phyloP scores from a whole-genome alignment of 2,888 invertebrate genomes.

The Macaria notata region DNA sequence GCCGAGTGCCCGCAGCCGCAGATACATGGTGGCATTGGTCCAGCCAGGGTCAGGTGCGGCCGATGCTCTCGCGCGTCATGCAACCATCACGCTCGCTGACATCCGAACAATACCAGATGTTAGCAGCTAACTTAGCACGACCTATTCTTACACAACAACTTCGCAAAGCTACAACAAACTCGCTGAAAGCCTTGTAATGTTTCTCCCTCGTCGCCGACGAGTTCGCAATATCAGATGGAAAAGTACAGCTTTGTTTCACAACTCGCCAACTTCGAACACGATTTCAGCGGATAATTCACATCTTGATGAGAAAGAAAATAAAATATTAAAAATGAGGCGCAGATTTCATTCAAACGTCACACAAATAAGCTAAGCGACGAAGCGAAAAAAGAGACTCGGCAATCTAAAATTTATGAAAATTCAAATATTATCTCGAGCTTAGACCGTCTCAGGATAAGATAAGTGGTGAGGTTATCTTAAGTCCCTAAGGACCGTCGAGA shows the following conservation, averaged over 20 bases:
- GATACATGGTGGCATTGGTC: conserved; percentile 77
- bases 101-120: conserved; percentile 7
- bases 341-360: conserved; percentile 3
- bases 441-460: conserved; percentile 64
- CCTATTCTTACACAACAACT: conserved; percentile 8
- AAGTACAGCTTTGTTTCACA: conserved; percentile 5
- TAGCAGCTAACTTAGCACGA: not conserved
- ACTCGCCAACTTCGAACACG: conserved; percentile 6
- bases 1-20: conserved; percentile 60
- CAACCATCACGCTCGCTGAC: conserved; percentile 41
- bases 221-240: conserved; percentile 6
- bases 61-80: conserved; percentile 69
- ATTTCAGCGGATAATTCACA: conserved; percentile 1
- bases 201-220: conserved; percentile 1
- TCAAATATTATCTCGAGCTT: conserved; percentile 54
- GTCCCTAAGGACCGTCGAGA: conserved; percentile 51
- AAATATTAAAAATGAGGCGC: not conserved
- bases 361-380: conserved; percentile 5
- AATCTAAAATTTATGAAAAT: conserved; percentile 29
- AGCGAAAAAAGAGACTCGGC: conserved; percentile 14
- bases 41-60: conserved; percentile 81
- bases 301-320: conserved; percentile 4
- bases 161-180: conserved; percentile 1
- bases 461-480: conserved; percentile 62
- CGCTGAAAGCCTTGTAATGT: conserved; percentile 2